Conservation (phyloP, 2,888 invertebrate species). For the Drosophila mulleri region DNA sequence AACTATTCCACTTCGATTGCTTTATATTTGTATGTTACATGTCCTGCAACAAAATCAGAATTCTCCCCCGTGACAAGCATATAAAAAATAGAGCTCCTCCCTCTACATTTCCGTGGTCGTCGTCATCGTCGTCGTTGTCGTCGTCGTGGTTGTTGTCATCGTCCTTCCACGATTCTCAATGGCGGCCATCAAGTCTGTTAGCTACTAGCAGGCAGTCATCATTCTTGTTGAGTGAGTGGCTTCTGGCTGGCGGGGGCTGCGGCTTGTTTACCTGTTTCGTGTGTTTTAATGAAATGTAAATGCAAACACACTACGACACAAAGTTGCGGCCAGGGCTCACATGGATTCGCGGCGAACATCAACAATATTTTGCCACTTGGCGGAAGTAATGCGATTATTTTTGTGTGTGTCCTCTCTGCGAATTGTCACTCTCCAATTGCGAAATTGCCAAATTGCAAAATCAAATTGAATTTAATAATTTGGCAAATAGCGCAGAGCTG, state of each 20-base stretch:
- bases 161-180: constrained; percentile 30
- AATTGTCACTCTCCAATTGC: constrained; percentile 44
- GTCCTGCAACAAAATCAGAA: not conserved
- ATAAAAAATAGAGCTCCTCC: not conserved
- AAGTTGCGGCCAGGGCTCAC: constrained; percentile 26
- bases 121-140: constrained; percentile 2
- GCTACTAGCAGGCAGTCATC: constrained; percentile 46
- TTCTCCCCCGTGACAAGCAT: not conserved
- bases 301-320: constrained; percentile 54
- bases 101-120: constrained; percentile 4
- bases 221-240: constrained; percentile 39
- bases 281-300: constrained; percentile 79
- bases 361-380: constrained; percentile 52
- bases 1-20: not conserved
- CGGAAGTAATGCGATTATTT: constrained; percentile 56
- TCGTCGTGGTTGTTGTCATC: not conserved
- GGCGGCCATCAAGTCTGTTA: constrained; percentile 31
- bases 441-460: constrained; percentile 16
- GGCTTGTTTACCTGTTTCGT: constrained; percentile 63
- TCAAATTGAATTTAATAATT: constrained; percentile 62
- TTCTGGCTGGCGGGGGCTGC: constrained; percentile 15
- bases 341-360: constrained; percentile 1
- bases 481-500: constrained; percentile 6
- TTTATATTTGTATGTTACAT: not conserved
- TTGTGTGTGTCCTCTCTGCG: constrained; percentile 17